Evolutionary conservation across 2,113 vertebrate species (phyloP).

Genomic region (Cyprinus carpio): DNA sequence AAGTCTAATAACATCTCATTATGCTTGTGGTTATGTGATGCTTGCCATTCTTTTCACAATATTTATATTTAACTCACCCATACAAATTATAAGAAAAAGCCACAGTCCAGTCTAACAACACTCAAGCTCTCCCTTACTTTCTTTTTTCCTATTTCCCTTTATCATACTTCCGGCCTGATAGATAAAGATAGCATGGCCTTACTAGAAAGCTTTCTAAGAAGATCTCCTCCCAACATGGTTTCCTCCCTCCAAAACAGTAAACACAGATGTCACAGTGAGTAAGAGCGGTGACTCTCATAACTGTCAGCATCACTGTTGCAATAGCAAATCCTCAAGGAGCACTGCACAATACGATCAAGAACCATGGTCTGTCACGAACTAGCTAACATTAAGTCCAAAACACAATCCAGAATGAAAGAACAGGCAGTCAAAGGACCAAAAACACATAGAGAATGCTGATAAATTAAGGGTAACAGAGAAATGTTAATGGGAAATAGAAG

Average conservation of each 20-base stretch:
- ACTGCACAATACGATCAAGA: slow-evolving; percentile 11
- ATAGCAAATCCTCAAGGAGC: slow-evolving; percentile 26
- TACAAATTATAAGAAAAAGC: not conserved
- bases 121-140: not conserved
- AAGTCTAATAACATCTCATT: not conserved
- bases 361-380: not conserved
- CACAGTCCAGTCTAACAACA: not conserved
- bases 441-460: not conserved
- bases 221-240: slow-evolving; percentile 22
- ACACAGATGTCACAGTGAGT: slow-evolving; percentile 43
- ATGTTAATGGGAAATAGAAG: not conserved
- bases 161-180: not conserved
- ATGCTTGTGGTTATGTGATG: not conserved
- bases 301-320: slow-evolving; percentile 2
- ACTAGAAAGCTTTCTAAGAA: not conserved
- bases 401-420: not conserved
- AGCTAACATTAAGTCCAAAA: not conserved
- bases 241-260: slow-evolving; percentile 1
- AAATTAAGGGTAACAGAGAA: not conserved
- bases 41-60: not conserved
- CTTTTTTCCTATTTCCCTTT: not conserved
- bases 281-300: slow-evolving; percentile 19
- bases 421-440: not conserved
- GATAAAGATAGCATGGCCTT: not conserved
- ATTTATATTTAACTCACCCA: not conserved